Evolutionary conservation across 1,140 invertebrate genomes (phyloP), one percentile per base, ranked within the genome.

Genomic region (Agraylea sexmaculata): DNA sequence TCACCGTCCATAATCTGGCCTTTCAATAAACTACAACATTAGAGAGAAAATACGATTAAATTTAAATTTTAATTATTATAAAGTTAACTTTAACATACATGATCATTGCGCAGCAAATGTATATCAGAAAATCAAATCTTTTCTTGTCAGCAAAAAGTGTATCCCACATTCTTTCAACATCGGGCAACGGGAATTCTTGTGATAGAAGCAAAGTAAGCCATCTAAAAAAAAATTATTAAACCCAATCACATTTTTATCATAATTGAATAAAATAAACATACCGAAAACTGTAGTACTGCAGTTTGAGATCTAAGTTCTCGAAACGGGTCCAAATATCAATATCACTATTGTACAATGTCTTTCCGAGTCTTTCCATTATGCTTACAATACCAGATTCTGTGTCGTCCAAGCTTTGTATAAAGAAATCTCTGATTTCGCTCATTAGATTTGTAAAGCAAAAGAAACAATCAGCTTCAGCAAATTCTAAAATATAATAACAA

Each of bases 391-490:
- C 87, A 53, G 78, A 80, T 46, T 87, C 85, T 1, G 89, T 81
- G 58, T 96, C 88, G 62, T 98, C 94, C 43, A 98, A 60, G 0
- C 86, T 87, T 56, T 90, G 87, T 43, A 98, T 96, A 59, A 98
- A 99, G 56, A 96, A 95, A 61, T 99, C 94, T 23, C 94, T 67
- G 32, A 97, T 96, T 64, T 98, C 93, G 1, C 78, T 78, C 93
- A 97, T 97, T 16, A 98, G 61, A 59, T 92, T 90, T 2, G 92
- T 98, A 54, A 98, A 99, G 55, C 91, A 94, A 59, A 92, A 97
- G 60, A 99, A 99, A 40, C 88, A 85, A 59, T 99, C 95, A 0
- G 92, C 88, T 62, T 99, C 95, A 1, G 94, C 93, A 59, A 87
- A 72, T 58, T 84, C 91, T 90, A 63, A 31, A 73, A 72, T 47